Base-by-base conservation (phyloP, 2,113 vertebrate genomes). In the Cynocephalus volans region DNA sequence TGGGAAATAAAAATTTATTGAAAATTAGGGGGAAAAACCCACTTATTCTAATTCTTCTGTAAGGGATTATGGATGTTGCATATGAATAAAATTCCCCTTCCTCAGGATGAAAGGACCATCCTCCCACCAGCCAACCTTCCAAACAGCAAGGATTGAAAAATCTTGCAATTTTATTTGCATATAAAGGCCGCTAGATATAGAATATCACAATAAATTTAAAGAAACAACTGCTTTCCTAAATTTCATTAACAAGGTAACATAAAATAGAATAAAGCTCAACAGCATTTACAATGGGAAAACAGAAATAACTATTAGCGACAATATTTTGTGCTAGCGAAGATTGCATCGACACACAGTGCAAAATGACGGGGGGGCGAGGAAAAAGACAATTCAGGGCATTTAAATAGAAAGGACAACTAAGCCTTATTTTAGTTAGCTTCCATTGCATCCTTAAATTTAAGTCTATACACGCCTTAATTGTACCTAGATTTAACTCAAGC, bases 121-220 rank as follows among this genome's bases (percentile, higher is more conserved):
- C 33, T 79, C 76, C 75, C 67, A 84, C 84, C 70, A 88, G 64
- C 75, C 92, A 93, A 89, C 62, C 70, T 96, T 93, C 90, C 96
- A 97, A 92, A 94, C 89, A 98, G 85, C 84, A 97, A 82, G 0
- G 80, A 95, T 95, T 99, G 99, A 99, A 99, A 99, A 99, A 99
- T 99, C 99, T 99, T 99, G 99, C 99, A 99, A 99, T 99, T 99
- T 99, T 99, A 99, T 99, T 99, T 99, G 99, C 99, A 99, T 99
- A 99, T 99, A 99, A 99, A 99, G 99, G 99, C 99, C 98, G 99
- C 99, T 99, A 99, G 99, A 99, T 99, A 99, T 98, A 99, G 99
- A 99, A 99, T 99, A 99, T 99, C 99, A 99, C 99, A 99, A 99
- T 99, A 98, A 99, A 99, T 99, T 99, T 99, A 99, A 99, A 99